Evolutionary conservation across 2,113 vertebrate genomes (phyloP), one percentile per base, ranked within the genome.

Genomic region (Sylvietta virens): DNA sequence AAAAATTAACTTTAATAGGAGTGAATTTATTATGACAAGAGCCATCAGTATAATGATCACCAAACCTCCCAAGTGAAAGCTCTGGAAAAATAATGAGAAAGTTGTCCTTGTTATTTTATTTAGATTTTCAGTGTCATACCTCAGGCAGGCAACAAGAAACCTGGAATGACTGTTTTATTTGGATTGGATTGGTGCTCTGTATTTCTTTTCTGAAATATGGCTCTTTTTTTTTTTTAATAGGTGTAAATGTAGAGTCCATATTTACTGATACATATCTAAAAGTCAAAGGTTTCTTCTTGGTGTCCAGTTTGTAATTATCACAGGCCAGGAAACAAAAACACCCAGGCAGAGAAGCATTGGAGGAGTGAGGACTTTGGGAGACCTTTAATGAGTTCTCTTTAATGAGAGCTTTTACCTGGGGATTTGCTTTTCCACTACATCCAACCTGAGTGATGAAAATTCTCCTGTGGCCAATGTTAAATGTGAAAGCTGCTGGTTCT

Each of bases 21-120:
- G 10, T 15, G 9, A 51, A 44, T 86, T 69, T 61, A 37, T 86
- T 37, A 45, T 26, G 22, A 37, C 10, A 65, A 65, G 37, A 86
- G 23, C 28, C 30, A 31, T 44, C 37, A 13, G 6, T 15, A 11
- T 14, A 40, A 13, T 13, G 13, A 31, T 47, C 31, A 73, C 45
- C 47, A 77, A 39, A 11, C 23, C 66, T 47, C 9, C 31, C 28
- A 81, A 5, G 4, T 20, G 42, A 86, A 91, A 73, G 35, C 45
- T 88, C 51, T 40, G 31, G 37, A 65, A 76, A 94, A 90, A 65
- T 51, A 84, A 78, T 30, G 45, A 88, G 44, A 56, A 72, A 53
- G 21, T 37, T 62, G 24, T 61, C 31, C 30, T 35, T 45, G 16
- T 69, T 65, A 48, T 31, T 76, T 76, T 76, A 67, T 82, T 85